phyloP scores from a whole-genome alignment of 2,888 invertebrate genomes.

The Copidosoma aretas region DNA sequence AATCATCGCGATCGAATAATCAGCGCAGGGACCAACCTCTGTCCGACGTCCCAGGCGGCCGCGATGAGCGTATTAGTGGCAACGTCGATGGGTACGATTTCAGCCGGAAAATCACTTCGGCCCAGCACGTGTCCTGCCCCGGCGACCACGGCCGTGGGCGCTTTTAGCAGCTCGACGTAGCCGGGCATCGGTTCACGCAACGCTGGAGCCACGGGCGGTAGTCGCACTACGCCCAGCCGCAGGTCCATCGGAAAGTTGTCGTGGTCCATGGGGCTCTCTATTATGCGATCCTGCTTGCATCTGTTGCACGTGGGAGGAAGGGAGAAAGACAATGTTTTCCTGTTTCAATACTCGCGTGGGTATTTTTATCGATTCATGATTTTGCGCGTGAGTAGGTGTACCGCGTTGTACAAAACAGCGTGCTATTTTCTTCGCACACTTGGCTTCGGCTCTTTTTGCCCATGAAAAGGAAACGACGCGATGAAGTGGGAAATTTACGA shows the following conservation, averaged over 20 bases:
- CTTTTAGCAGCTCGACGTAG: constrained; percentile 49
- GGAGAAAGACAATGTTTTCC: constrained; percentile 34
- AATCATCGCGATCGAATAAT: background rate
- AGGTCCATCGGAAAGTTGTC: constrained; percentile 41
- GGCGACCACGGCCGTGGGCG: constrained; percentile 52
- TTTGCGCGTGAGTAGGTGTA: too few relatives aligned
- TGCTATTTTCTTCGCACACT: too few relatives aligned
- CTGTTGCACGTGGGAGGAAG: background rate
- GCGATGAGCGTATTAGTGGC: constrained; percentile 51
- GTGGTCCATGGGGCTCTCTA: constrained; percentile 27
- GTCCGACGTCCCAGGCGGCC: constrained; percentile 51
- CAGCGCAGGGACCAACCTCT: constrained; percentile 41
- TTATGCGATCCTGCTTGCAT: constrained; percentile 10
- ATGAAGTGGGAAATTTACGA: background rate
- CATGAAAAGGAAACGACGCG: too few relatives aligned
- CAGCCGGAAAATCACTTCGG: constrained; percentile 45
- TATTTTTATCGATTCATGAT: too few relatives aligned
- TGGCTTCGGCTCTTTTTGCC: too few relatives aligned
- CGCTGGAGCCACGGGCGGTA: constrained; percentile 52
- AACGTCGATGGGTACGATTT: constrained; percentile 52
- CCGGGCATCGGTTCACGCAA: constrained; percentile 54
- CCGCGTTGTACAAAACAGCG: too few relatives aligned
- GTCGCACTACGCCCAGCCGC: constrained; percentile 48
- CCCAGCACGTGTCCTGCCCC: constrained; percentile 53
- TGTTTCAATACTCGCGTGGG: constrained; percentile 35